Base-by-base conservation (phyloP, 2,888 invertebrate genomes). In the Lymantria dispar region DNA sequence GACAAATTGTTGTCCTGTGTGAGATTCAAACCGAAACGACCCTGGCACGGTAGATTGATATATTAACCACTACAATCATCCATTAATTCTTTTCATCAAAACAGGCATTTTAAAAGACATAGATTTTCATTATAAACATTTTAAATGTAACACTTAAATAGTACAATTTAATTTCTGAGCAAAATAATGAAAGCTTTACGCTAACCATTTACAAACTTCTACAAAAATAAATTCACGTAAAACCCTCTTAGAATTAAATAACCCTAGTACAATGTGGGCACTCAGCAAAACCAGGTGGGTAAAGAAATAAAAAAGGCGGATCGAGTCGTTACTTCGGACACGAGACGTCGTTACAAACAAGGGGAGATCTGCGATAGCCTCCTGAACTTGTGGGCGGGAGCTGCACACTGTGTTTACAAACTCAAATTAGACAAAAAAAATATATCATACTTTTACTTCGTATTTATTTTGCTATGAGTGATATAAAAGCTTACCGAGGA, bases 331-430 rank as follows among this genome's bases (percentile, higher is more conserved):
- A 67, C 54, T 53, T 54, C 52, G 56, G 58, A 58, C 54, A 45
- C 56, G 60, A 64, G 67, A 60, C 59, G 70, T 60, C 57, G 66
- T 65, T 69, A 70, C 69, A 70, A 70, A 71, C 69, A 58, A 70
- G 64, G 61, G 52, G 54, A 67, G 71, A 68, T 70, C 69, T 56
- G 56, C 56, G 70, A 71, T 70, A 71, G 60, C 56, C 52, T 46
- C 45, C 54, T 62, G 66, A 69, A 54, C 62, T 66, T 54, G 60
- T 57, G 64, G 69, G 64, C 56, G 69, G 62, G 48, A 38, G n/a
- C 36, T 50, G 54, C 64, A 66, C 70, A 56, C 40, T 57, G 70
- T 40, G 44, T n/a, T 12, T 14, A 8, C 22, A 22, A 22, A 22
- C 13, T n/a, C 14, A 12, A 40, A 10, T 9, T 40, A 10, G 8